Conservation (phyloP, 2,797 vertebrate genomes). For the Podarcis lilfordi region DNA sequence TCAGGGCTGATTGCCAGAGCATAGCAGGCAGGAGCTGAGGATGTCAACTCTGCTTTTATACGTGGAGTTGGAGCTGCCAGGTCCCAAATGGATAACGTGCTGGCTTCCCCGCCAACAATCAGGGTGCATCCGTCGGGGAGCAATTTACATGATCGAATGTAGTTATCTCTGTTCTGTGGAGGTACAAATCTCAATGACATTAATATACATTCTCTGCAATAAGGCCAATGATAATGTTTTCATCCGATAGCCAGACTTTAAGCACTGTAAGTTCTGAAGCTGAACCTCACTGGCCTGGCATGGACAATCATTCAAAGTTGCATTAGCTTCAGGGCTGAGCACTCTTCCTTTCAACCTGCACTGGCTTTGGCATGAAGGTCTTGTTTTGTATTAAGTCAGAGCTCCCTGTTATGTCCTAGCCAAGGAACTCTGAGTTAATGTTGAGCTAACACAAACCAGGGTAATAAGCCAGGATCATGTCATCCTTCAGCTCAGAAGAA, state of each 20-base stretch:
- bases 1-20: constrained; percentile 87
- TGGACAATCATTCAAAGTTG: neutral
- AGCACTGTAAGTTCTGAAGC: constrained; percentile 32
- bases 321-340: too few relatives aligned
- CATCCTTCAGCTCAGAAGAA: neutral
- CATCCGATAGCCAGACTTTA: constrained; percentile 39
- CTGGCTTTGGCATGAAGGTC: too few relatives aligned
- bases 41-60: constrained; percentile 87
- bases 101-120: constrained; percentile 86
- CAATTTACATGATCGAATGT: constrained; percentile 86
- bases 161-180: constrained; percentile 86
- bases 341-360: too few relatives aligned
- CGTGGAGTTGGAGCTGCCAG: constrained; percentile 86
- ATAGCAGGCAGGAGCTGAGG: constrained; percentile 86
- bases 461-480: too few relatives aligned
- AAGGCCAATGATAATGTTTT: constrained; percentile 26
- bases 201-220: constrained; percentile 35
- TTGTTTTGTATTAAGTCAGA: too few relatives aligned
- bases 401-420: too few relatives aligned
- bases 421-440: too few relatives aligned
- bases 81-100: constrained; percentile 87
- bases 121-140: constrained; percentile 86
- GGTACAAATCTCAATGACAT: constrained; percentile 62
- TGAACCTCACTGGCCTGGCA: too few relatives aligned
- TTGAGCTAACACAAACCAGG: too few relatives aligned